A percentile compares a stretch with the other conserved stretches of the same genome.
Evolutionary conservation across 2,113 vertebrate genomes (phyloP).

Genomic region (Pluvianellus socialis): DNA sequence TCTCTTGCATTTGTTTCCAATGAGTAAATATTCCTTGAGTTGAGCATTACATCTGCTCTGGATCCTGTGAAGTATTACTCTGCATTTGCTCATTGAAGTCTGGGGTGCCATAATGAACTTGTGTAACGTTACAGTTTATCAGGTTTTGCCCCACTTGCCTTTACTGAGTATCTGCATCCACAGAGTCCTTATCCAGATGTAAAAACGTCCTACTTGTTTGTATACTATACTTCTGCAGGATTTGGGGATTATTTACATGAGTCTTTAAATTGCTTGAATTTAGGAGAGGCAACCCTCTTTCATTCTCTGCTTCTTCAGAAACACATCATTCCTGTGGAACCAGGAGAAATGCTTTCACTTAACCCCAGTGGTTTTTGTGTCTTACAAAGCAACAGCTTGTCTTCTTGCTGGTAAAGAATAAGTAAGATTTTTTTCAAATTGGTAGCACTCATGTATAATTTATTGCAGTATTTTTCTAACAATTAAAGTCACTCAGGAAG

Average conservation of each 20-base stretch:
- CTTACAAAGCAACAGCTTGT: not conserved
- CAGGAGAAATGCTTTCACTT: not conserved
- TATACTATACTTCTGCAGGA: not conserved
- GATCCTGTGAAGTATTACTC: not conserved
- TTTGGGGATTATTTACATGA: not conserved
- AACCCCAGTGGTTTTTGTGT: not conserved
- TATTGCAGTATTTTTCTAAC: not conserved
- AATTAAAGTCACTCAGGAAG: not conserved
- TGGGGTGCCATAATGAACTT: not conserved
- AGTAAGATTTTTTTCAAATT: not conserved
- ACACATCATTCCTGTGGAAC: not conserved
- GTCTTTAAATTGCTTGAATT: not conserved
- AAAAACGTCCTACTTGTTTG: not conserved
- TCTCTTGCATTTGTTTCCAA: slow-evolving; percentile 28
- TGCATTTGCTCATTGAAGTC: not conserved
- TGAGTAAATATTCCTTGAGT: not conserved
- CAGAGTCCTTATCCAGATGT: not conserved
- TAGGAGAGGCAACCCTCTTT: not conserved
- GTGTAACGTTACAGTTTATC: not conserved
- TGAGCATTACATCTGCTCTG: not conserved
- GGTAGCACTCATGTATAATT: not conserved
- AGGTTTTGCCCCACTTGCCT: not conserved
- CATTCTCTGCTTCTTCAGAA: not conserved
- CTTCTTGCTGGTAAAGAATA: not conserved
- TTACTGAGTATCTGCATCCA: not conserved